Evolutionary conservation across 2,113 vertebrate genomes (phyloP).

Genomic region (Cyphomyrus discorhynchus): DNA sequence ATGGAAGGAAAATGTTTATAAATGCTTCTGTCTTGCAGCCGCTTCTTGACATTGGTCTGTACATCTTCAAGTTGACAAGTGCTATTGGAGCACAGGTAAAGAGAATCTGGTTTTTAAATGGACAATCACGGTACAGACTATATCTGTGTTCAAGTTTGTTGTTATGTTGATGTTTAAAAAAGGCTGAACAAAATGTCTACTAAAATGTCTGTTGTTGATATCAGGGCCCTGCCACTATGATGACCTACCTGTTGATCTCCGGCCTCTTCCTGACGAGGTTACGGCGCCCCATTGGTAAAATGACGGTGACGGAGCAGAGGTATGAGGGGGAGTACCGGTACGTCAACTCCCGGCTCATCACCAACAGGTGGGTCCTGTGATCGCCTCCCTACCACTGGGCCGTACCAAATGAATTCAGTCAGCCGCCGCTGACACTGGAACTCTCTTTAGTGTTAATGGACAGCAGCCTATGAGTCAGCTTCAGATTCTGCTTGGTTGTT

Average conservation of each 20-base stretch:
- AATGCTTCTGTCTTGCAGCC: slow-evolving; percentile 59
- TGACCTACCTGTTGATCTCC: slow-evolving; percentile 89
- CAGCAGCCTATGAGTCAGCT: neutral
- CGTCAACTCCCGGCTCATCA: slow-evolving; percentile 94
- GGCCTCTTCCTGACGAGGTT: slow-evolving; percentile 87
- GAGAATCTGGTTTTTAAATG: neutral
- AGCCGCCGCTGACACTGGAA: neutral
- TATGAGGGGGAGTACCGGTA: slow-evolving; percentile 96
- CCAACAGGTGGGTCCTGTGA: slow-evolving; percentile 74
- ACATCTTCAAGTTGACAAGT: slow-evolving; percentile 94
- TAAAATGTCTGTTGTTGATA: neutral
- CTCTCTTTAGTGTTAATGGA: neutral
- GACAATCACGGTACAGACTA: neutral
- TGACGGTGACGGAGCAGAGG: slow-evolving; percentile 87
- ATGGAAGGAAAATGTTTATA: neutral
- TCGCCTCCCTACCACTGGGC: neutral
- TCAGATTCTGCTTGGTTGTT: neutral
- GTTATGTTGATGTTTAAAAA: neutral
- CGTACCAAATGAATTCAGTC: neutral
- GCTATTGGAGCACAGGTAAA: slow-evolving; percentile 92
- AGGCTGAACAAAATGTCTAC: no score
- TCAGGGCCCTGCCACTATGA: slow-evolving; percentile 85
- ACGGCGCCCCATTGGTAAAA: slow-evolving; percentile 91
- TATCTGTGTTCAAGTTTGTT: neutral
- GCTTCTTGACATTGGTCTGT: slow-evolving; percentile 88